Evolutionary conservation across 1,140 invertebrate genomes (phyloP), one percentile per base, ranked within the genome.

Genomic region (Zaprionus lachaisei): DNA sequence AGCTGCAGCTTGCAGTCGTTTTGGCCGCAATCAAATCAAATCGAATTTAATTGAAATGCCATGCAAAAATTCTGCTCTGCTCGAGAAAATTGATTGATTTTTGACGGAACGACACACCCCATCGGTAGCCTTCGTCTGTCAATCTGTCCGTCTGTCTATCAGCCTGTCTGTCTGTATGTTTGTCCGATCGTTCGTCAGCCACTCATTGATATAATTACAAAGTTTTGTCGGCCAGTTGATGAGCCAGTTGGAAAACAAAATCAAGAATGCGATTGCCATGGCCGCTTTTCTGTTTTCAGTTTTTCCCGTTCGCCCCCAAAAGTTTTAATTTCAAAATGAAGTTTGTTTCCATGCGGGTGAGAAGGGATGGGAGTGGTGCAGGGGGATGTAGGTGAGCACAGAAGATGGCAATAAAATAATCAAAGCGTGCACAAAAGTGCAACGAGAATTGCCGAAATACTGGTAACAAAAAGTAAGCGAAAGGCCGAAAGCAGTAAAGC

Each of bases 351-450:
- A 55, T 69, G 65, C 57, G 38, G 24, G 55, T 34, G 31, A 11
- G 31, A 26, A 37, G 56, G 20, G 41, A 6, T 22, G 41, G 17
- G 24, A 15, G 3, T 14, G 15, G 7, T 22, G 24, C 4, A 17
- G 28, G 28, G 17, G 17, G 31, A 60, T n/a, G n/a, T 61, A 15
- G 28, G 31, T 51, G 22, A 11, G 47, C 47, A 38, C 22, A 51
- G 41, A 34, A 58, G 58, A 22, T 41, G 80, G 83, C 84, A 89
- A 89, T 89, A 89, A 89, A 89, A 89, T 89, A 89, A 89, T 89
- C 81, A 89, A 89, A 90, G 84, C 84, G 81, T 84, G 84, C 84
- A 90, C 78, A 84, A 89, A 89, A 89, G 81, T 89, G 84, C 84
- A 89, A 84, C 66, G 81, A 84, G 70, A 89, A 89, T 83, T 89